These are phyloP conservation scores for Drosophila oshimai DNA, from an alignment of 1,140 invertebrate species.

Conservation along the genomic window DNA sequence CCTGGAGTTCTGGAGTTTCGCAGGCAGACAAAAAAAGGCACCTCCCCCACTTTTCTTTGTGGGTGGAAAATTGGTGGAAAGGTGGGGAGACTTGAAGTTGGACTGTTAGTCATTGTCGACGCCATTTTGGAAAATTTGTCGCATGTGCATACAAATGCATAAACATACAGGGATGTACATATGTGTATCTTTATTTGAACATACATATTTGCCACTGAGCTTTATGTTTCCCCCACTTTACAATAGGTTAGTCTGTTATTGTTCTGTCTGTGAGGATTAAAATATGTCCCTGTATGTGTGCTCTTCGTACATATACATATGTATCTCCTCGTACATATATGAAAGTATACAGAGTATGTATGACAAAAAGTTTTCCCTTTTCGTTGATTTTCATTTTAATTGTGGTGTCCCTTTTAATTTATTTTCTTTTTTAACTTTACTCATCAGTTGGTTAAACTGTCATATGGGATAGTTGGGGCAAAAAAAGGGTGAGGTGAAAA, in stretches of 20 bases:
- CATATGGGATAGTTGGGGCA: neutral
- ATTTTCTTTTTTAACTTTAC: neutral
- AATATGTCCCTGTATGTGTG: slow-evolving; percentile 10
- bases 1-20: slow-evolving; percentile 53
- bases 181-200: neutral
- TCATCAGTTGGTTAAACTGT: slow-evolving; percentile 5
- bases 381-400: slow-evolving; percentile 79
- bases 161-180: slow-evolving; percentile 16
- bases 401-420: slow-evolving; percentile 40
- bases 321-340: neutral
- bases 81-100: neutral
- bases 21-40: slow-evolving; percentile 45
- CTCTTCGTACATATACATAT: neutral
- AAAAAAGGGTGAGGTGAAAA: neutral
- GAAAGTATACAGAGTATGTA: slow-evolving; percentile 11
- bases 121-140: slow-evolving; percentile 74
- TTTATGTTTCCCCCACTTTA: slow-evolving; percentile 66
- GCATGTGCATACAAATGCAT: slow-evolving; percentile 30
- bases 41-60: slow-evolving; percentile 11
- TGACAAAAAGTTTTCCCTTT: slow-evolving; percentile 72
- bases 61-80: neutral
- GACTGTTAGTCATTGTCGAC: slow-evolving; percentile 49
- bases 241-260: slow-evolving; percentile 81
- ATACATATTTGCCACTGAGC: slow-evolving; percentile 28
- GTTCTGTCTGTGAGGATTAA: slow-evolving; percentile 48